Evolutionary conservation across 92 coral and sea anemone genomes (phyloP), one percentile per base, ranked within the genome.

Genomic region (Porites evermanni): DNA sequence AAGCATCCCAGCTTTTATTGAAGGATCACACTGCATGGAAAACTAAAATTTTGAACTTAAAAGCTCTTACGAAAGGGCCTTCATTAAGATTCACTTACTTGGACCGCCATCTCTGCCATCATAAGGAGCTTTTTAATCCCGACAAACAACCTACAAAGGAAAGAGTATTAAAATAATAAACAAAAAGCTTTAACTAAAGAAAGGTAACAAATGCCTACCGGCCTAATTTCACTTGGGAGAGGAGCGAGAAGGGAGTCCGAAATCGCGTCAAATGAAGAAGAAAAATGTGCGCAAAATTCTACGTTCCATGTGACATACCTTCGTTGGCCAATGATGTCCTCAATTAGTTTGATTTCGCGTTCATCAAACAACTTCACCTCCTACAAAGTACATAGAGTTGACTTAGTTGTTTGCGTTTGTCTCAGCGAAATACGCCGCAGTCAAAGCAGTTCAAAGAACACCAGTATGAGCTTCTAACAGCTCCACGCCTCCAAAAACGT

Each of bases 51-150:
- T 56, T 8, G 8, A 56, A 56, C 17, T 8, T 56, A 2, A 14
- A 56, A 11, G 61, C 61, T 10, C 3, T 56, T 14, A 56, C 12
- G 61, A 14, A 54, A 54, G 11, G 60, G 60, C 11, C 14, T 2
- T 11, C 2, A 56, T 14, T 56, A 44, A 12, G 51, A 5, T 20
- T 14, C 20, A 51, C 20, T 38, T 85, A 97, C 99, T 98, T 92
- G 98, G 14, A 88, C 92, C 14, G 99, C 99, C 94, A 97, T 94
- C 74, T 93, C 98, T 11, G 99, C 99, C 63, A 97, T 84, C 92
- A 97, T 91, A 9, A 97, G 72, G 3, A 94, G 91, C 75, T 97
- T 97, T 93, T 97, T 97, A 85, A 97, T 94, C 3, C 99, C 98
- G 54, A 97, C 88, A 79, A 84, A 97, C 63, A 97, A 79, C 69